Evolutionary conservation across 2,888 invertebrate genomes (phyloP), one percentile per base, ranked within the genome.

Genomic region (Nomada flava): DNA sequence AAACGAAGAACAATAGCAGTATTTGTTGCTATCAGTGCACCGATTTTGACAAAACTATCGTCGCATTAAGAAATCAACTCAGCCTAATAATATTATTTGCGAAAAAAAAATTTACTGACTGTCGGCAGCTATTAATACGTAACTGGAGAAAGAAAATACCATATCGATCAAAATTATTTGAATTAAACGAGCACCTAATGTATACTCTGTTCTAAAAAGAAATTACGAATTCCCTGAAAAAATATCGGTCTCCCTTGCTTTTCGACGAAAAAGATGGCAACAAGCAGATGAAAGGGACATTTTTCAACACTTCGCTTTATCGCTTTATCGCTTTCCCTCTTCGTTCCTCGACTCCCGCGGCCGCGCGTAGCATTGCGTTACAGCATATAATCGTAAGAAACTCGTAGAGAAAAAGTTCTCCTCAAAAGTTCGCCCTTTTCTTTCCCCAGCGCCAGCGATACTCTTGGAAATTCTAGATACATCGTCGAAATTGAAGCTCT

Each of bases 401-500:
- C 26, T 57, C 29, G 42, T 11, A 2, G 36, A 7, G 15, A 29
- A 23, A 20, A 42, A 55, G 26, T 23, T 53, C 15, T 20, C 29
- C 50, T 59, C 67, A 68, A 78, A 72, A 67, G 59, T 36, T 64
- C 59, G 26, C 52, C 64, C 44, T 68, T 52, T 23, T 60, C 47
- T 50, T 77, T 9, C 57, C 20, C 69, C 23, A 36, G 36, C 42
- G 65, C 42, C 52, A 15, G 77, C 23, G 69, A 77, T 77, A 53
- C 79, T 60, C 64, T 70, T 23, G 79, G 71, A 71, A 67, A 70
- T 26, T 62, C 44, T 23, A 52, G 52, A 79, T 79, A 77, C 69
- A 77, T 72, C 70, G 60, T 20, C 71, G 71, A 78, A 78, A 79
- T 71, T 78, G 79, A 78, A 78, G 71, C 55, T 42, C 63, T 69